Evolutionary conservation across 2,797 vertebrate species (phyloP), one percentile per base, ranked within the genome.

Genomic region (Sebastes kiyomatsui): DNA sequence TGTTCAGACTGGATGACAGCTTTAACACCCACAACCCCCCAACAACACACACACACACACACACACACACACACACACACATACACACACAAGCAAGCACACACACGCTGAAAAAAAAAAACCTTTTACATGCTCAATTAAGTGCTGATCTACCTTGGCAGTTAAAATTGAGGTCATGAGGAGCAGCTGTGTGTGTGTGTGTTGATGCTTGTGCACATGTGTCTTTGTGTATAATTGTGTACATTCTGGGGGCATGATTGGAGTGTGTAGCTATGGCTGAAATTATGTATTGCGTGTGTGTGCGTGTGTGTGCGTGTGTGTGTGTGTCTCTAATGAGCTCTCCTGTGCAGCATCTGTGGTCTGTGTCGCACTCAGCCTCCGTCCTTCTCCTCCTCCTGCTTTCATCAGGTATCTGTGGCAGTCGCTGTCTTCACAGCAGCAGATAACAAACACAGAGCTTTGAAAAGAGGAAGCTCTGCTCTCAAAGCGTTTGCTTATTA

Each of bases 101-200:
- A 23, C 66, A 25, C 38, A 80, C 49, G 54, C 35, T 23, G 10
- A 10, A 72, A 6, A 28, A 32, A 22, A 32, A 20, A 2, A 33
- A 78, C 60, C 75, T 71, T 87, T 87, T 78, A 88, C 85, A 92
- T 76, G 82, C 82, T 85, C 87, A 94, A 91, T 92, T 93, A 92
- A 70, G 52, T 71, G 54, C 70, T 86, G 80, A 90, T 93, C 81
- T 87, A 90, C 88, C 88, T 92, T 83, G 66, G 78, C 60, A 77
- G 67, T 91, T 92, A 87, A 88, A 92, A 94, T 94, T 93, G 90
- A 93, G 94, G 92, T 94, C 93, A 94, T 91, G 64, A 82, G 82
- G 86, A 91, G 86, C 90, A 93, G 87, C 84, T 92, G 91, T 78
- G 58, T 68, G 75, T 83, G 86, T 68, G 75, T 83, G 86, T 72